These are phyloP conservation scores for Helogale parvula DNA, from an alignment of 2,113 vertebrate species.

Conservation along the genomic window DNA sequence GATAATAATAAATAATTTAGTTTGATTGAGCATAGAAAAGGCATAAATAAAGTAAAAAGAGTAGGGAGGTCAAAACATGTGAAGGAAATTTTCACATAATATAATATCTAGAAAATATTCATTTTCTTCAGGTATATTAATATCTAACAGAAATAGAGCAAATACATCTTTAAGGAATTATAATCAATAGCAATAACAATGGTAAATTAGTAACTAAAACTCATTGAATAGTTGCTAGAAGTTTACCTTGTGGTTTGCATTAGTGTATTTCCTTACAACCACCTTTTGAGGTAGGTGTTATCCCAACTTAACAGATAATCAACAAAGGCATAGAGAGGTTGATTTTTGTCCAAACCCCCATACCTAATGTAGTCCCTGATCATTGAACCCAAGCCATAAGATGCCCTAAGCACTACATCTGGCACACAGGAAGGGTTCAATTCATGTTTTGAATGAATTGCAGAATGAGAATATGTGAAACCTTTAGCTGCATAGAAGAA, in stretches of 20 bases:
- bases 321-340: not conserved
- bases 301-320: not conserved
- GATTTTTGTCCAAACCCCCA: not conserved
- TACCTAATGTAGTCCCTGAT: not conserved
- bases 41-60: not conserved
- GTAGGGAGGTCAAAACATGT: not conserved
- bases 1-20: too few relatives aligned
- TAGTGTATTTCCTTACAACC: not conserved
- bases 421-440: not conserved
- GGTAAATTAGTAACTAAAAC: not conserved
- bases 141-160: not conserved
- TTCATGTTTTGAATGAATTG: not conserved
- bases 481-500: not conserved
- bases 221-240: not conserved
- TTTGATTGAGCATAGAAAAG: too few relatives aligned
- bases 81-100: not conserved
- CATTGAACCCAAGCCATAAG: not conserved
- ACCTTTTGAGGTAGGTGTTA: not conserved
- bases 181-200: not conserved
- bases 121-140: not conserved
- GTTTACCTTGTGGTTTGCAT: not conserved
- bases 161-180: not conserved
- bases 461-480: not conserved
- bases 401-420: not conserved
- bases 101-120: not conserved